A percentile compares a stretch with the other conserved stretches of the same genome.
Conservation (phyloP, 2,797 vertebrate genomes). For the Oreochromis mossambicus region DNA sequence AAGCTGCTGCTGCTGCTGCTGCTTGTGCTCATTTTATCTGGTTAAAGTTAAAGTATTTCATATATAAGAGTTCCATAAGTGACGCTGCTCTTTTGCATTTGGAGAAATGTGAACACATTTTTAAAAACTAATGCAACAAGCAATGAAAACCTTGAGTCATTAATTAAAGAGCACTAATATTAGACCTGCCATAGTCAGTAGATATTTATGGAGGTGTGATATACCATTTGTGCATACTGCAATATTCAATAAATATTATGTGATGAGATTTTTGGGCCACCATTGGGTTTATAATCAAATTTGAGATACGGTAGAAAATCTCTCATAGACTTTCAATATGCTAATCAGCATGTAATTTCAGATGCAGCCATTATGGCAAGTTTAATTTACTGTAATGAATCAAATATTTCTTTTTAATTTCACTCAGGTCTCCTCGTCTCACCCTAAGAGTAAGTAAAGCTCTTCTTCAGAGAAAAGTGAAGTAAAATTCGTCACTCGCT, state of each 20-base stretch:
- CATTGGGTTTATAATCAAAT: not conserved
- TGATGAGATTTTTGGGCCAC: not conserved
- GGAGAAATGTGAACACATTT: accelerated
- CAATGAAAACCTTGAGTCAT: not conserved
- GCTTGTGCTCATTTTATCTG: not conserved
- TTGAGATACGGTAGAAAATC: not conserved
- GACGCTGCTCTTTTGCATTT: not conserved
- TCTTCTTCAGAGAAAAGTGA: not conserved
- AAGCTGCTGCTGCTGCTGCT: not conserved
- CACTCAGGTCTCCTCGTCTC: not conserved
- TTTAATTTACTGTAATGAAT: not conserved
- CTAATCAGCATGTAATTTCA: not conserved
- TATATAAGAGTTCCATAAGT: not conserved
- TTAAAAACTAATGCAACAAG: not conserved
- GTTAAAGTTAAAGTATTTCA: not conserved
- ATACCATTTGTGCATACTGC: not conserved
- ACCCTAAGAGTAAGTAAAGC: not conserved
- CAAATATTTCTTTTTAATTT: not conserved
- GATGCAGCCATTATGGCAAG: not conserved
- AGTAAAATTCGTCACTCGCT: not conserved
- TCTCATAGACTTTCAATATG: not conserved
- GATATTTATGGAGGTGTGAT: not conserved
- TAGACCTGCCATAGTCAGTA: not conserved
- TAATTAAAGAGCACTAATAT: not conserved
- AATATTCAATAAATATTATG: not conserved